Conservation (phyloP, 2,888 invertebrate genomes). For the Melanophora roralis region DNA sequence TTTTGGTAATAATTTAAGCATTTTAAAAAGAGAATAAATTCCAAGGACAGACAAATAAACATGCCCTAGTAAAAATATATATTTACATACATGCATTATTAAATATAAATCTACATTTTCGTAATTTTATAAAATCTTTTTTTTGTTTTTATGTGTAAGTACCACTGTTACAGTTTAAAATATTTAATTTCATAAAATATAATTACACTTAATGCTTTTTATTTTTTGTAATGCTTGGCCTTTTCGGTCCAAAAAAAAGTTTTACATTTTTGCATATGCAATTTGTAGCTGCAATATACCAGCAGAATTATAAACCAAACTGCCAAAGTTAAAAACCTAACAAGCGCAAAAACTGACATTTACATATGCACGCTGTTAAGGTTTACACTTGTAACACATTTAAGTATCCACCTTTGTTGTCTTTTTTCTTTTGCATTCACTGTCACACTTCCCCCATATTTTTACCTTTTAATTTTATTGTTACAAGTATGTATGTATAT, state of each 20-base stretch:
- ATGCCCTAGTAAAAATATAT: neutral
- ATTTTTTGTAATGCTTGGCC: neutral
- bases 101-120: slow-evolving; percentile 10
- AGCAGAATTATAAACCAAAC: slow-evolving; percentile 10
- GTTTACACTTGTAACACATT: slow-evolving; percentile 62
- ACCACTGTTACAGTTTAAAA: slow-evolving; percentile 57
- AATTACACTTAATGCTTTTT: slow-evolving; percentile 53
- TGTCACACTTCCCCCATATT: neutral
- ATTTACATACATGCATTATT: neutral
- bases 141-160: neutral
- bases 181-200: slow-evolving; percentile 62
- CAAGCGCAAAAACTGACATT: slow-evolving; percentile 61
- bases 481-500: neutral
- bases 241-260: neutral
- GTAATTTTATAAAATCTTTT: slow-evolving; percentile 31
- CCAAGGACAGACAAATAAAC: slow-evolving; percentile 10
- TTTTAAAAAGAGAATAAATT: slow-evolving; percentile 7
- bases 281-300: slow-evolving; percentile 13
- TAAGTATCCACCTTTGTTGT: slow-evolving; percentile 57
- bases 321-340: slow-evolving; percentile 53
- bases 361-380: slow-evolving; percentile 62
- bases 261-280: neutral
- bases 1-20: slow-evolving; percentile 30
- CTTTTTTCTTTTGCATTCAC: slow-evolving; percentile 5
- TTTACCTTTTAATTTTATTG: too few species aligned